These are phyloP conservation scores for Tupiocoris notatus DNA, from an alignment of 2,888 invertebrate species.

Conservation along the genomic window DNA sequence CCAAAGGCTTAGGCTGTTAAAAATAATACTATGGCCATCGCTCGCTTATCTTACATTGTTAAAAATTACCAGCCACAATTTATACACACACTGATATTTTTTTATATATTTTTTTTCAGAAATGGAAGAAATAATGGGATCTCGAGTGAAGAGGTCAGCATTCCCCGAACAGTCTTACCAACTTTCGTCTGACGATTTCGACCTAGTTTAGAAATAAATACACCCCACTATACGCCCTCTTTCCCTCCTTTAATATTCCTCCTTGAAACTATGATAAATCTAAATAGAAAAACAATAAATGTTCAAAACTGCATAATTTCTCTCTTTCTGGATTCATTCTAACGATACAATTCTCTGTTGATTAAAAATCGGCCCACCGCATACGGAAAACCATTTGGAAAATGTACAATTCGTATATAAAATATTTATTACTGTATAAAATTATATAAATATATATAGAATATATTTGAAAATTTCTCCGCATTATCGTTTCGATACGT, in stretches of 20 bases:
- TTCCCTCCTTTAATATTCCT: neutral
- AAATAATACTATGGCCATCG: too few relatives aligned
- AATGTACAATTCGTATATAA: slow-evolving; percentile 37
- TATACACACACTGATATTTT: neutral
- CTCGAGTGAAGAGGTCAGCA: slow-evolving; percentile 43
- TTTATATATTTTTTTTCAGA: slow-evolving; percentile 30
- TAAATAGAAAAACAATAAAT: slow-evolving; percentile 1
- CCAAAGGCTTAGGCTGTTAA: too few relatives aligned
- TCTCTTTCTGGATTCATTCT: neutral
- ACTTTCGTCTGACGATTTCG: slow-evolving; percentile 11
- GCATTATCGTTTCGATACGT: slow-evolving; percentile 18
- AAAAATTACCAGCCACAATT: too few relatives aligned
- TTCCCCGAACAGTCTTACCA: slow-evolving; percentile 22
- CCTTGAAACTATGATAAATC: neutral
- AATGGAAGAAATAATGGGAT: slow-evolving; percentile 43
- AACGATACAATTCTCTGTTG: neutral
- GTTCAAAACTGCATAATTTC: slow-evolving; percentile 20
- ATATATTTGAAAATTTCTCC: slow-evolving; percentile 16
- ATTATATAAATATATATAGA: slow-evolving; percentile 34
- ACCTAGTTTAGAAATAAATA: slow-evolving; percentile 28
- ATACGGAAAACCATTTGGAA: slow-evolving; percentile 1
- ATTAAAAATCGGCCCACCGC: neutral
- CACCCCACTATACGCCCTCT: neutral
- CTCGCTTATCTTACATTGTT: too few relatives aligned
- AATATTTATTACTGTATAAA: slow-evolving; percentile 42